phyloP scores from a whole-genome alignment of 2,888 invertebrate species.

The Sphaerophoria rueppellii region DNA sequence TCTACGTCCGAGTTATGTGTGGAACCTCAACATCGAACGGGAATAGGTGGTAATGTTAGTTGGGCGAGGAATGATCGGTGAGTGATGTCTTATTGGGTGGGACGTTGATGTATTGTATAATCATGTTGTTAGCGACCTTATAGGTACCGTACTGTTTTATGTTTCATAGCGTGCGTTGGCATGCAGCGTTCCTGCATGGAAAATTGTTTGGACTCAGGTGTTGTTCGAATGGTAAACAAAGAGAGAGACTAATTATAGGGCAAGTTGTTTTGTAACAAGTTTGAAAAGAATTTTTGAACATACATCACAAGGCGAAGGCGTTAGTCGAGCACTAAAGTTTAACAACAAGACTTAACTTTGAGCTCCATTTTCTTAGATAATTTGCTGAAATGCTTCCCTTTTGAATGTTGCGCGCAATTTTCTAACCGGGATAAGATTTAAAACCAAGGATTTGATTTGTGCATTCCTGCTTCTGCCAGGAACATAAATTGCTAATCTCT shows the following conservation, averaged over 20 bases:
- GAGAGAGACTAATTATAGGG: neutral
- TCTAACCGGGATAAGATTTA: too few relatives aligned
- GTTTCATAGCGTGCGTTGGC: neutral
- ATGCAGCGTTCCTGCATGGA: neutral
- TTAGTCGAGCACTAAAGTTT: too few relatives aligned
- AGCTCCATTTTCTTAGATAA: too few relatives aligned
- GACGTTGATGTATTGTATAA: slow-evolving; percentile 53
- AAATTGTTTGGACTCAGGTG: slow-evolving; percentile 48
- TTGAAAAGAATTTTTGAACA: too few relatives aligned
- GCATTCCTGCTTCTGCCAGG: too few relatives aligned
- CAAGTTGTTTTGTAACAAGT: neutral
- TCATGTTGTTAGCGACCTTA: slow-evolving; percentile 37
- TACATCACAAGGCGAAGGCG: too few relatives aligned
- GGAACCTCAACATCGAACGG: neutral
- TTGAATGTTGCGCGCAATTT: too few relatives aligned
- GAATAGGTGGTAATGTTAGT: slow-evolving; percentile 37
- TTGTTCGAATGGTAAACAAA: slow-evolving; percentile 37
- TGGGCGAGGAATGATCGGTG: slow-evolving; percentile 36
- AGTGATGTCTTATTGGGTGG: slow-evolving; percentile 63
- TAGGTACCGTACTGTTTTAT: slow-evolving; percentile 2
- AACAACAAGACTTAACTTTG: too few relatives aligned
- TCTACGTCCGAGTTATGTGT: slow-evolving; percentile 42
- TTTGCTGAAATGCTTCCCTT: too few relatives aligned
- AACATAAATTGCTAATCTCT: too few relatives aligned
- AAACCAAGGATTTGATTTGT: too few relatives aligned